phyloP scores from a whole-genome alignment of 2,113 vertebrate species.

The Mugil cephalus region DNA sequence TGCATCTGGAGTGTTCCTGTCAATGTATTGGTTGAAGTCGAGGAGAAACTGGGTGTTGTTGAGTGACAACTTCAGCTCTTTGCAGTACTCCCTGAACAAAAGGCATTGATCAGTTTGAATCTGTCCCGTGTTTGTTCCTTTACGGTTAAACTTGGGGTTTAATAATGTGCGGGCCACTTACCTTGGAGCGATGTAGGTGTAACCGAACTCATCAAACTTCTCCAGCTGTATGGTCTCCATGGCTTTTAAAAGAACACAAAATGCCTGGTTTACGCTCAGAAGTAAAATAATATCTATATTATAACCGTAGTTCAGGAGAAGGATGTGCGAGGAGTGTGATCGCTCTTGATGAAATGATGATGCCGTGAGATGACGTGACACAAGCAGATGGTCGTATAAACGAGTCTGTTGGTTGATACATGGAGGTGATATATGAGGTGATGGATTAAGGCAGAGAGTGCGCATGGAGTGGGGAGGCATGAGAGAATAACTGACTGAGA shows the following conservation, averaged over 20 bases:
- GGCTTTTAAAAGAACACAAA: slow-evolving; percentile 82
- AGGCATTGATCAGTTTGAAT: slow-evolving; percentile 33
- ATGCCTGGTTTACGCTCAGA: slow-evolving; percentile 13
- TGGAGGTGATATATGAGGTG: slow-evolving; percentile 47
- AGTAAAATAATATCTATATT: not conserved
- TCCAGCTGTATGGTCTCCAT: slow-evolving; percentile 89
- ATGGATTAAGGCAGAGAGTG: slow-evolving; percentile 55
- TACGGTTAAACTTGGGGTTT: not conserved
- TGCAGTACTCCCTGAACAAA: slow-evolving; percentile 95
- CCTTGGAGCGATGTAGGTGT: slow-evolving; percentile 95
- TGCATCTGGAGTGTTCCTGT: slow-evolving; percentile 89
- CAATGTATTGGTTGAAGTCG: slow-evolving; percentile 94
- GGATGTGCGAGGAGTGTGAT: not conserved
- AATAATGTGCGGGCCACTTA: slow-evolving; percentile 73
- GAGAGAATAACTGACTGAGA: slow-evolving; percentile 52
- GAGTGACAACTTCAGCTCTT: slow-evolving; percentile 89
- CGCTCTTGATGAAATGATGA: not conserved
- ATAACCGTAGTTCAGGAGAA: not conserved
- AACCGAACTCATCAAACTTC: slow-evolving; percentile 91
- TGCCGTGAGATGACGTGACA: slow-evolving; percentile 23
- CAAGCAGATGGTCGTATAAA: not conserved
- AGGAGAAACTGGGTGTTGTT: slow-evolving; percentile 97
- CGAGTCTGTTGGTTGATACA: not conserved
- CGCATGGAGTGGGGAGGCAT: slow-evolving; percentile 14
- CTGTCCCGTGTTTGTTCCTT: not conserved